A percentile compares a stretch with the other conserved stretches of the same genome.
Evolutionary conservation across 2,113 vertebrate species (phyloP).

Genomic region (Tor tambroides): DNA sequence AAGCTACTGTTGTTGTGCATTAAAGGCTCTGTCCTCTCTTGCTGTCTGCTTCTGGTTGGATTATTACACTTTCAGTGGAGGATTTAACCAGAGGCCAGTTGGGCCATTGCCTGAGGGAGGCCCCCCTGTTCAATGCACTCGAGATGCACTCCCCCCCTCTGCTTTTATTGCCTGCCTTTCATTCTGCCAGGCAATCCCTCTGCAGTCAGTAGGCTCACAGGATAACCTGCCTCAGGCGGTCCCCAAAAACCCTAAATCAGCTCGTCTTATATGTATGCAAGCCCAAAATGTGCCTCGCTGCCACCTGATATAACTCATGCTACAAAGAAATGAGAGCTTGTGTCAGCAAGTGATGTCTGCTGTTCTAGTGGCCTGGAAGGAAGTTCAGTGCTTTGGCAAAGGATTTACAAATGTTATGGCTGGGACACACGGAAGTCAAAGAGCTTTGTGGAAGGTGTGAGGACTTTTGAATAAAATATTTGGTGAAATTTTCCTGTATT

Average conservation of each 20-base stretch:
- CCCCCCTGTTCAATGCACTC: constrained; percentile 76
- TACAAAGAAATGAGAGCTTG: constrained; percentile 40
- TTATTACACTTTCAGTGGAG: constrained; percentile 85
- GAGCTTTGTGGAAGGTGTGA: not conserved
- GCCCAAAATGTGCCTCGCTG: constrained; percentile 70
- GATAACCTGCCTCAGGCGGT: constrained; percentile 81
- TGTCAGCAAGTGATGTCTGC: constrained; percentile 26
- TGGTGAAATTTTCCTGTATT: not conserved
- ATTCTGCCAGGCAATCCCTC: constrained; percentile 82
- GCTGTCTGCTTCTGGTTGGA: constrained; percentile 77
- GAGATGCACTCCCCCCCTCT: constrained; percentile 42
- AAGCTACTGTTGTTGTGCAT: constrained; percentile 78
- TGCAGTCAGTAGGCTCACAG: constrained; percentile 82
- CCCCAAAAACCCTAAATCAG: constrained; percentile 82
- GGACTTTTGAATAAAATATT: constrained; percentile 14
- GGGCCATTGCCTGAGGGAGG: constrained; percentile 82
- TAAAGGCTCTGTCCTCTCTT: constrained; percentile 66
- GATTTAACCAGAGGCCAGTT: constrained; percentile 85
- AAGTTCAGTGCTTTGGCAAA: constrained; percentile 29
- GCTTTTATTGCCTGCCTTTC: constrained; percentile 83
- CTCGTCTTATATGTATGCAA: constrained; percentile 71
- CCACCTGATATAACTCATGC: constrained; percentile 68
- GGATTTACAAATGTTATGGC: constrained; percentile 29
- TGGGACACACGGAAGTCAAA: constrained; percentile 9
- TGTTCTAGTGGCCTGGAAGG: constrained; percentile 29